phyloP scores from a whole-genome alignment of 2,113 vertebrate species.

The Lasiurus cinereus region DNA sequence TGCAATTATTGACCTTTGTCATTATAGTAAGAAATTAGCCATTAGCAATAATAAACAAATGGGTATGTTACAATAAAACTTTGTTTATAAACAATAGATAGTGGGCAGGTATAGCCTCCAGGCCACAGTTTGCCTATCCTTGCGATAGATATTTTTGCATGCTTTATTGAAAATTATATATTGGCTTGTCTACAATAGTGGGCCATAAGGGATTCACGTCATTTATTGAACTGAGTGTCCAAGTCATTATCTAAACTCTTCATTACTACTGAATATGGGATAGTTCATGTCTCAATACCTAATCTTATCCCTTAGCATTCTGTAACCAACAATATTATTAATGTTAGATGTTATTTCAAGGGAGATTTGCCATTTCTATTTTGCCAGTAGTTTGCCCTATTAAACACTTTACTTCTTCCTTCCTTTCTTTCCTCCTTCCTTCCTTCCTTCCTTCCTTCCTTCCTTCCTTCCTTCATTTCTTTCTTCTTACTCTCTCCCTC shows the following conservation, averaged over 20 bases:
- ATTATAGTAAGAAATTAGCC: not conserved
- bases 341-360: not conserved
- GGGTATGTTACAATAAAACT: not conserved
- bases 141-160: not conserved
- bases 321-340: not conserved
- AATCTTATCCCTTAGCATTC: not conserved
- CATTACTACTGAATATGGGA: not conserved
- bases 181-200: not conserved
- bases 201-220: not conserved
- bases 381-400: not conserved
- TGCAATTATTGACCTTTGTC: not conserved
- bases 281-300: not conserved
- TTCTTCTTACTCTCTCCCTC: no score
- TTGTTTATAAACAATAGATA: not conserved
- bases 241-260: not conserved
- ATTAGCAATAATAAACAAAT: not conserved
- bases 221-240: not conserved
- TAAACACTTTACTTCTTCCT: not conserved
- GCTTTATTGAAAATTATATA: not conserved
- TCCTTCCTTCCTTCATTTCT: no score
- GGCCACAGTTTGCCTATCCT: not conserved
- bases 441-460: no score
- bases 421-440: no score
- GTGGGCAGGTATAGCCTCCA: not conserved
- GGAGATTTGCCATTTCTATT: not conserved